These are phyloP conservation scores for Daboia siamensis DNA, from an alignment of 2,113 vertebrate genomes.

Conservation along the genomic window DNA sequence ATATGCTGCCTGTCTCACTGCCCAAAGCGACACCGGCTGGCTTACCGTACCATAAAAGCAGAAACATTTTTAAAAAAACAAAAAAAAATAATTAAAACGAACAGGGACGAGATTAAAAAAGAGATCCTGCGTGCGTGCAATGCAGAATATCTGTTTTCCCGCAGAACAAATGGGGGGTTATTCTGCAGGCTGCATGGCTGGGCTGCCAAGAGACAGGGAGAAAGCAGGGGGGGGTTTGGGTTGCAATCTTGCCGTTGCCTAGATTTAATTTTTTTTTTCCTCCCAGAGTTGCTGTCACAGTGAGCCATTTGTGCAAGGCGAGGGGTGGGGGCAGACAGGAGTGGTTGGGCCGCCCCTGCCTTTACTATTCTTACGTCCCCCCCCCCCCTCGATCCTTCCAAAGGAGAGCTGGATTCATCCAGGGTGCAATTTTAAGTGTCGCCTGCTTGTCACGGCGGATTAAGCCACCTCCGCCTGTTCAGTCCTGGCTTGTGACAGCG, in stretches of 20 bases:
- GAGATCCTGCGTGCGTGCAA: not conserved
- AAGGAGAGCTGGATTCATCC: not conserved
- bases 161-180: not conserved
- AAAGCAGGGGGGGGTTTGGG: rapidly evolving
- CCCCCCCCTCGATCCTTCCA: no score
- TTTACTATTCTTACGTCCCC: not conserved
- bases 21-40: no score
- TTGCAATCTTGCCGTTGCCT: not conserved
- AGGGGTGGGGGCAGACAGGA: not conserved
- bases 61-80: no score
- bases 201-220: not conserved
- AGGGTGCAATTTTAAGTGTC: not conserved
- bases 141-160: not conserved
- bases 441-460: not conserved
- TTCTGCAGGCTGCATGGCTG: not conserved
- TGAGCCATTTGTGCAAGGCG: not conserved
- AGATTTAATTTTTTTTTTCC: not conserved
- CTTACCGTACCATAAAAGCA: no score
- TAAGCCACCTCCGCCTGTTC: not conserved
- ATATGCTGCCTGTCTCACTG: no score
- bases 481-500: not conserved
- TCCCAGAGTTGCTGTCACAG: not conserved
- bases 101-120: not conserved
- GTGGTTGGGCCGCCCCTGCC: not conserved
- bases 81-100: not conserved